Base-by-base conservation (phyloP, 1,140 invertebrate species). In the Drosophila virilis region DNA sequence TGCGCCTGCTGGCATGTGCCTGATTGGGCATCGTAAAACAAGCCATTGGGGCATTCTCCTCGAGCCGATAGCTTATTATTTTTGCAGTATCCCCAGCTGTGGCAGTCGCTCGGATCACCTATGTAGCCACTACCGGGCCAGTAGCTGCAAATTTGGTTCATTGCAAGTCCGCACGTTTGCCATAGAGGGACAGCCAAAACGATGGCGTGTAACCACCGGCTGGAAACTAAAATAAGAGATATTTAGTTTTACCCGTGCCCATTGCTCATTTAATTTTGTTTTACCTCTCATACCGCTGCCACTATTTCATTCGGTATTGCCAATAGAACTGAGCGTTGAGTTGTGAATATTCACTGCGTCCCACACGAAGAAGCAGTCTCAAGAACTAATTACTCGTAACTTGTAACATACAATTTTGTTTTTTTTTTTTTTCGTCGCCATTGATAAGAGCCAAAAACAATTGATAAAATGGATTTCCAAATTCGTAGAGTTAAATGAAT, bases 61-160 rank as follows among this genome's bases (percentile, higher is more conserved):
- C 37, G 51, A 0, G 15, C 45, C 7, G 42, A 35, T 0, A 79
- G 62, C 28, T 45, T 43, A 22, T 70, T 62, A 35, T 80, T 58
- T 52, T 45, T 15, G 48, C 80, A 83, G 33, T 54, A 76, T n/a
- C 67, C 67, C 67, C 80, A 84, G 8, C 28, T 50, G 1, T 40
- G 35, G 33, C 80, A 84, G 35, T 80, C 64, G 6, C 61, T 54
- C 17, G 80, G 35, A 33, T 84, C 73, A 4, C 64, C 80, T 5
- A 77, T 67, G 8, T 64, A 64, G 12, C 74, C 77, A 4, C 51
- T 28, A 15, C 51, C 73, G 15, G 73, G 33, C 68, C 73, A 72
- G 10, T 58, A 42, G 0, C 40, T 65, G 68, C 80, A 83, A 8
- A 73, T 65, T 1, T 62, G 42, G 17, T 74, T 62, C 65, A 84